phyloP scores from a whole-genome alignment of 2,797 vertebrate genomes.

The Crenichthys baileyi region DNA sequence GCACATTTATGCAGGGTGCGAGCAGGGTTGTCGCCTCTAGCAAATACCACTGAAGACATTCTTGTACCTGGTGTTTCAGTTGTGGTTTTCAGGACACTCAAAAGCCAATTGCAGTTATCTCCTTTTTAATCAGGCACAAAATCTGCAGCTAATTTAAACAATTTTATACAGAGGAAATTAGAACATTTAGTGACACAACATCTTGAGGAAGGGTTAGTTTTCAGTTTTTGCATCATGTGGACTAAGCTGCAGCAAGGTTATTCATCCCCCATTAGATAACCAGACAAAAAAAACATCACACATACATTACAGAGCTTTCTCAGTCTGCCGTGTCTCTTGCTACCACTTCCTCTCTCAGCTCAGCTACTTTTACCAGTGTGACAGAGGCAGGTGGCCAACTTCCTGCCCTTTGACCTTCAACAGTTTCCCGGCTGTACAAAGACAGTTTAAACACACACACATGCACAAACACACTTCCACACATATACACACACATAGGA shows the following conservation, averaged over 20 bases:
- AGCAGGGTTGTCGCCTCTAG: conserved; percentile 70
- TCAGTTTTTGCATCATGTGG: conserved; percentile 17
- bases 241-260: conserved; percentile 23
- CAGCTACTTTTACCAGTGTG: conserved; percentile 67
- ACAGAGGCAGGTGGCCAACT: conserved; percentile 83
- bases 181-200: conserved; percentile 11
- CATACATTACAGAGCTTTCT: conserved; percentile 25
- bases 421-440: conserved; percentile 69
- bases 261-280: conserved; percentile 4
- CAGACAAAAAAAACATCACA: conserved; percentile 22
- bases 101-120: conserved; percentile 29
- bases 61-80: conserved; percentile 51
- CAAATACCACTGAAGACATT: conserved; percentile 66
- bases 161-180: conserved; percentile 38
- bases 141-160: conserved; percentile 41
- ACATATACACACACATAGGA: conserved; percentile 59
- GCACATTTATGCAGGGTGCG: conserved; percentile 73
- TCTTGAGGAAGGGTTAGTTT: conserved; percentile 1
- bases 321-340: conserved; percentile 23
- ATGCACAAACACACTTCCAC: conserved; percentile 30
- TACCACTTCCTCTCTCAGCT: conserved; percentile 64
- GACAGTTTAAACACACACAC: conserved; percentile 58
- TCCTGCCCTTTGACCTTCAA: conserved; percentile 82
- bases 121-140: conserved; percentile 44
- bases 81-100: conserved; percentile 30